Evolutionary conservation across 37 sponge, comb jelly and placozoan species (phyloP).

Genomic region (Hormiphora californensis): DNA sequence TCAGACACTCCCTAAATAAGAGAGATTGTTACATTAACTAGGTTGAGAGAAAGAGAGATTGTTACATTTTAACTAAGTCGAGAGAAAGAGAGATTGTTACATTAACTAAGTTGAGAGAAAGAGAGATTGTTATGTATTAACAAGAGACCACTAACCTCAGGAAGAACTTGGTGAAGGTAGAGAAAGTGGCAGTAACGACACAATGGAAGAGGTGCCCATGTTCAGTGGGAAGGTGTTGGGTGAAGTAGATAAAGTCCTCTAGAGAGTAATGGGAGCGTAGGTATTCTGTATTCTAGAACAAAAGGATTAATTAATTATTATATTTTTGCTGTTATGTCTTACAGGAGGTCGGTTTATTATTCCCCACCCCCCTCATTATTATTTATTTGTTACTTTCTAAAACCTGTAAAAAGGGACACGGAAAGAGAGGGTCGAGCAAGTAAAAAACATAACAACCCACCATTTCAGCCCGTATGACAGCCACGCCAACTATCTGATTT

Average conservation of each 20-base stretch:
- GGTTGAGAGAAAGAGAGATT: background rate
- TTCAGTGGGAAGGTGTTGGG: slow-evolving; percentile 71
- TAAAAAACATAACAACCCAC: background rate
- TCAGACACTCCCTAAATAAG: slow-evolving; percentile 1
- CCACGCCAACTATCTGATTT: slow-evolving; percentile 80
- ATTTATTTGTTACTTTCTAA: background rate
- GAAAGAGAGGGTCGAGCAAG: no score
- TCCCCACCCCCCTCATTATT: background rate
- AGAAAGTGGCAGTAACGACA: slow-evolving; percentile 76
- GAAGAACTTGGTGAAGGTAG: slow-evolving; percentile 74
- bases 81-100: no score
- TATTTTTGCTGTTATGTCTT: no score
- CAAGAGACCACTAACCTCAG: slow-evolving; percentile 60
- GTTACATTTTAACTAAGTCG: background rate
- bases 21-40: background rate
- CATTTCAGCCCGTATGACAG: slow-evolving; percentile 59
- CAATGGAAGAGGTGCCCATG: slow-evolving; percentile 82
- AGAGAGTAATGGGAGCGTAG: slow-evolving; percentile 86
- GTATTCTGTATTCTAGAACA: slow-evolving; percentile 66
- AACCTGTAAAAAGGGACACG: background rate
- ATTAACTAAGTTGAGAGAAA: background rate
- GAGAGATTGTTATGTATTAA: background rate
- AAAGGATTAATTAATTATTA: no score
- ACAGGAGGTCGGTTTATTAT: no score
- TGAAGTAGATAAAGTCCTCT: slow-evolving; percentile 90